These are phyloP conservation scores for Psettodes erumei DNA, from an alignment of 2,113 vertebrate genomes.

Conservation along the genomic window DNA sequence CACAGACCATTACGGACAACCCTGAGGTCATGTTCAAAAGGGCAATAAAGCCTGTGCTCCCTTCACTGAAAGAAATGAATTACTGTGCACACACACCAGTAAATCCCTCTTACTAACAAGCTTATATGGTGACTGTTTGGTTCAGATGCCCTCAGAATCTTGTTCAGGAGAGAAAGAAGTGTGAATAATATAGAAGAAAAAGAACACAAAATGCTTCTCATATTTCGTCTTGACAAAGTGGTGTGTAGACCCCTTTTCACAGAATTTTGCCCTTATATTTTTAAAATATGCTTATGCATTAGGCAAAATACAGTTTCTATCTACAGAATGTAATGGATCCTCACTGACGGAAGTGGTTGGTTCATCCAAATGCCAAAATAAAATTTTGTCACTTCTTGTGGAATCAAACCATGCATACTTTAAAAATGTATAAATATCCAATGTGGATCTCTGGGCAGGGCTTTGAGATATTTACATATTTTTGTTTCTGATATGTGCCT, in stretches of 20 bases:
- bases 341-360: background rate
- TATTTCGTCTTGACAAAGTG: conserved; percentile 2
- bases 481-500: background rate
- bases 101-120: conserved; percentile 43
- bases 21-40: conserved; percentile 35
- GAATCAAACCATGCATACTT: background rate
- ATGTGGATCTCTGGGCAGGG: no score
- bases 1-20: conserved; percentile 23
- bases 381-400: background rate
- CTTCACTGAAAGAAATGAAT: conserved; percentile 46
- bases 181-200: conserved; percentile 17
- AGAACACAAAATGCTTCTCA: conserved; percentile 5
- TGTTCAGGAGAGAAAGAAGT: conserved; percentile 7
- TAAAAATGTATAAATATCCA: no score
- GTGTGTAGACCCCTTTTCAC: background rate
- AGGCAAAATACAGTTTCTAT: no score
- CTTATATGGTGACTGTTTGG: conserved; percentile 36
- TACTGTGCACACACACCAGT: conserved; percentile 28
- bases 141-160: conserved; percentile 26
- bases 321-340: background rate
- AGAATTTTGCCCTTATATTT: background rate
- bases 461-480: background rate
- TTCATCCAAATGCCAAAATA: no score
- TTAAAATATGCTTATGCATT: no score
- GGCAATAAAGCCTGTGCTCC: conserved; percentile 56